Evolutionary conservation across 2,113 vertebrate species (phyloP), one percentile per base, ranked within the genome.

Genomic region (Nibea coibor): DNA sequence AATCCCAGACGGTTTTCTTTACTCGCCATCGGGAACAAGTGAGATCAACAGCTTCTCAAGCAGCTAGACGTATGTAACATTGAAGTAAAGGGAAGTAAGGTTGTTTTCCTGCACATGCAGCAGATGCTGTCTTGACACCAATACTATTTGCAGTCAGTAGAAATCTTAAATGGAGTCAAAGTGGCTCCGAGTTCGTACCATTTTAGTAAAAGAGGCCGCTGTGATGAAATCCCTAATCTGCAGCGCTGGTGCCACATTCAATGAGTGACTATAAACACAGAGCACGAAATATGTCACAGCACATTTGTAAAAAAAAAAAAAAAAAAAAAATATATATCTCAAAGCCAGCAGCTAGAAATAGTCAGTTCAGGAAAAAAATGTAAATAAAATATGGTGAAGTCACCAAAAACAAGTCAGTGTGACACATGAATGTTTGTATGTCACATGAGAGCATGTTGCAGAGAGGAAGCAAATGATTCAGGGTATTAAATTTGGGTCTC

Each of bases 281-380:
- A 47, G 12, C 14, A 31, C 24, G 31, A 45, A 61, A 59, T 53
- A 28, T 62, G n/a, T 26, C 26, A 22, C 10, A 2, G 24, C 24
- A 35, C n/a, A 39, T 51, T 58, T 47, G 12, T 50, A 59, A 10
- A 65, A 7, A 8, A 35, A 35, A 14, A 7, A 35, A 7, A 35
- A 4, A 35, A 1, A 35, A 4, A 31, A 5, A 31, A 35, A 35
- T 6, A 35, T 35, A 35, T 35, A 9, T 39, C 51, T 16, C 11
- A 72, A 72, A 57, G 61, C 28, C 26, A 47, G 47, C 14, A 48
- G 24, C 31, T 48, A 15, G 51, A 58, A 74, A 81, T 24, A 31
- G n/a, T 26, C n/a, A 17, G 12, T 50, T 42, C 4, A 42, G 45
- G 17, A 72, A 53, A 22, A 72, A 61, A 62, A 47, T 39, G 19